A percentile compares a stretch with the other conserved stretches of the same genome.
These are phyloP conservation scores for Protodeltote pygarga DNA, from an alignment of 2,888 invertebrate species.

Conservation along the genomic window DNA sequence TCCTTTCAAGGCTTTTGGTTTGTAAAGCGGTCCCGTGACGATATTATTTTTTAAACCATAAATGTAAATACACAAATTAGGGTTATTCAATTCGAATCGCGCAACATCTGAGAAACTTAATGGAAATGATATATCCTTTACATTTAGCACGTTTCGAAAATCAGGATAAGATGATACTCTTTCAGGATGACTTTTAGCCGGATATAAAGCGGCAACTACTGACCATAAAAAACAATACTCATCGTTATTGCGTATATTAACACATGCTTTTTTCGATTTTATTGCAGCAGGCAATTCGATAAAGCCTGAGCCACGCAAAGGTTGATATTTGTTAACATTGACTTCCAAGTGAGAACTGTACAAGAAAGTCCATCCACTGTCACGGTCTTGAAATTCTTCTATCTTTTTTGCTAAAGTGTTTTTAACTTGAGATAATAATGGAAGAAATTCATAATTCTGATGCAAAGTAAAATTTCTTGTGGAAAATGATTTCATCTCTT, in stretches of 20 bases:
- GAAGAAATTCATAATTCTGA: too few species aligned
- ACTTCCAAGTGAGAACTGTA: neutral
- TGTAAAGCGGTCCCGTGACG: slow-evolving; percentile 3
- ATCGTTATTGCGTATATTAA: neutral
- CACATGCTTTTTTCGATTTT: neutral
- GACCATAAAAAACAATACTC: neutral
- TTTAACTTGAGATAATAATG: slow-evolving; percentile 36
- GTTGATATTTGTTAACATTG: neutral
- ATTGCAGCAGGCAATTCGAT: neutral
- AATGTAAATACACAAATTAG: neutral
- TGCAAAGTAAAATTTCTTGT: too few species aligned
- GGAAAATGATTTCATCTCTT: neutral
- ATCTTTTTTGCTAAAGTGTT: neutral
- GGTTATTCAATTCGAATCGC: neutral
- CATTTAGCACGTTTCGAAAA: too few species aligned
- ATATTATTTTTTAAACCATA: slow-evolving; percentile 1
- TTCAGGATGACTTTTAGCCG: too few species aligned
- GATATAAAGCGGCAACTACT: neutral
- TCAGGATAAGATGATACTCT: too few species aligned
- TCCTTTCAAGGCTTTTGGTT: slow-evolving; percentile 13
- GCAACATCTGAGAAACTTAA: slow-evolving; percentile 16
- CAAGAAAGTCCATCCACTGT: neutral
- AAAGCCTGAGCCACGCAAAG: neutral
- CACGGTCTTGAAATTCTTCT: neutral
- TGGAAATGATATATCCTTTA: too few species aligned